A percentile compares a stretch with the other conserved stretches of the same genome.
Conservation (phyloP, 1,140 invertebrate species). For the Ylistrum balloti region DNA sequence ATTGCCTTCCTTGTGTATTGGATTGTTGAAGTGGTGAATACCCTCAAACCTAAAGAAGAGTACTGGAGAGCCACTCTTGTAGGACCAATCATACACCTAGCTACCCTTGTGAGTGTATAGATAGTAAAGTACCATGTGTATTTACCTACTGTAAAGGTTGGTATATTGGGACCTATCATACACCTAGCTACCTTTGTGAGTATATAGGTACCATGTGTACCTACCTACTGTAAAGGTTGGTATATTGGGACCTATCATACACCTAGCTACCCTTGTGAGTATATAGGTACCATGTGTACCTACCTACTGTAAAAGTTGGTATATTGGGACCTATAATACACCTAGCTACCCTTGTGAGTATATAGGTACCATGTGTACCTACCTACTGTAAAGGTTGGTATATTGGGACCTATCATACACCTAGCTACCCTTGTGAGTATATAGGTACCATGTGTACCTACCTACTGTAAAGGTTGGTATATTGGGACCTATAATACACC, state of each 20-base stretch:
- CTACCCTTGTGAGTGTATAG: slow-evolving; percentile 56
- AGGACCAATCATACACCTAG: slow-evolving; percentile 58
- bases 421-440: neutral
- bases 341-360: neutral
- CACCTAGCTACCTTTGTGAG: neutral
- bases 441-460: neutral
- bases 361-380: neutral
- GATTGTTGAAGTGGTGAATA: too few relatives aligned
- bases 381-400: too few relatives aligned
- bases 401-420: neutral
- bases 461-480: too few relatives aligned
- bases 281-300: neutral
- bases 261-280: neutral
- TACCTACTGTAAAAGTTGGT: too few relatives aligned
- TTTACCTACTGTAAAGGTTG: too few relatives aligned
- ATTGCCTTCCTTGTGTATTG: too few relatives aligned
- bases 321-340: neutral
- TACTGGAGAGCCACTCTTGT: slow-evolving; percentile 47
- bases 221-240: too few relatives aligned
- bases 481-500: neutral
- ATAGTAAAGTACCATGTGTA: neutral
- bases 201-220: neutral
- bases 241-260: neutral
- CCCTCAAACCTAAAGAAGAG: too few relatives aligned
- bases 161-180: neutral